Evolutionary conservation across 2,888 invertebrate species (phyloP), one percentile per base, ranked within the genome.

Genomic region (Aquatica leii): DNA sequence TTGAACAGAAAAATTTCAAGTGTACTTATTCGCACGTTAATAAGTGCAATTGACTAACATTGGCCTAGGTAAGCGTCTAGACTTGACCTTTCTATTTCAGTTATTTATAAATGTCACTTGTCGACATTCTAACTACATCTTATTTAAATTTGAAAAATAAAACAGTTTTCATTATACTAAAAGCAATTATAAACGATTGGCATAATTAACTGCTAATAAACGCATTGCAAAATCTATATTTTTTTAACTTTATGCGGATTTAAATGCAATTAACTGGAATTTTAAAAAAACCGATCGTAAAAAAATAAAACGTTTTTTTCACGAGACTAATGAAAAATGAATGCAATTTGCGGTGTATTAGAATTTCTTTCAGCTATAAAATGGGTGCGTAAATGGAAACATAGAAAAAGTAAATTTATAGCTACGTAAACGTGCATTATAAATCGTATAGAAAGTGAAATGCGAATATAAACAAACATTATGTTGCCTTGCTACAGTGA

Each of bases 51-150:
- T 62, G 15, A 43, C 43, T 43, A 59, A 62, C 61, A 69, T 73
- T 73, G 69, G 66, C 69, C 67, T 73, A 74, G 71, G 71, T 69
- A 71, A 67, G 62, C 62, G 71, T 71, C 70, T 69, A 72, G 71
- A 70, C 67, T 67, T 64, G 70, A 69, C 69, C 69, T 69, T 70
- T 70, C 62, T 43, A 43, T 67, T 65, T 66, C 65, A 69, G 68
- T 63, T 60, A 66, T 57, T 65, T 66, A 68, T 76, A 80, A 80
- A 80, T 80, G 78, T 72, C 78, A 79, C 77, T 79, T 73, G 79
- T 77, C 77, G 78, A 74, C 78, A 79, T 80, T 78, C 70, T 71
- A 72, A 74, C 70, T 76, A 75, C 74, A 75, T 74, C 71, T 72
- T 65, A 72, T 68, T 69, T 71, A 62, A 52, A 53, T 43, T 24